Base-by-base conservation (phyloP, 2,888 invertebrate species). In the Ichneumoninae sp. region DNA sequence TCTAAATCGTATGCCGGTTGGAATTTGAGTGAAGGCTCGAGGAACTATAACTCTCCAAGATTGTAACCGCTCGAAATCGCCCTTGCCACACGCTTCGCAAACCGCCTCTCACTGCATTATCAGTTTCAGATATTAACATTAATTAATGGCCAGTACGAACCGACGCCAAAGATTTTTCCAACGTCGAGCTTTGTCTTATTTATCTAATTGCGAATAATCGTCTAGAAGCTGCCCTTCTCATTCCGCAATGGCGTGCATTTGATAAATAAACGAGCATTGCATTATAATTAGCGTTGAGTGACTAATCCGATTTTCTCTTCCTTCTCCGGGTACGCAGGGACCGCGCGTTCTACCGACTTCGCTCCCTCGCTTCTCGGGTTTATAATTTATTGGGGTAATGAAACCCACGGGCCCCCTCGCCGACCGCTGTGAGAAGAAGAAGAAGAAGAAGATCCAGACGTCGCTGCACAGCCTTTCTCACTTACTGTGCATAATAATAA, bases 311-410 rank as follows among this genome's bases (percentile, higher is more conserved):
- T 77, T 85, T 78, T 77, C 57, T 77, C 36, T 60, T 62, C 70
- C 40, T 60, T 66, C 57, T 60, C 30, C 40, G 50, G 54, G 77
- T 60, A 47, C 47, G 68, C 81, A 60, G 13, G 26, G 22, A 66
- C 40, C 54, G 26, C 69, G 62, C 68, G 74, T 62, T 83, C 68
- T 75, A 16, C 54, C 52, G 66, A 47, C 19, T 50, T 52, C 52
- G 57, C 77, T 76, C 74, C 62, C 26, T 52, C 30, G 62, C 54
- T 83, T 87, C 88, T 62, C 72, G 66, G 68, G 69, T 77, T 62
- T 75, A 66, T 82, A 82, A 89, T 89, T 89, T 89, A 89, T 89
- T 82, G 88, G 72, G 82, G 86, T 85, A 89, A 89, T 89, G 88
- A 89, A 89, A 88, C 87, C 87, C 72, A 79, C 83, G 30, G 70